Base-by-base conservation (phyloP, 2,113 vertebrate species). In the Ariopsis seemanni region DNA sequence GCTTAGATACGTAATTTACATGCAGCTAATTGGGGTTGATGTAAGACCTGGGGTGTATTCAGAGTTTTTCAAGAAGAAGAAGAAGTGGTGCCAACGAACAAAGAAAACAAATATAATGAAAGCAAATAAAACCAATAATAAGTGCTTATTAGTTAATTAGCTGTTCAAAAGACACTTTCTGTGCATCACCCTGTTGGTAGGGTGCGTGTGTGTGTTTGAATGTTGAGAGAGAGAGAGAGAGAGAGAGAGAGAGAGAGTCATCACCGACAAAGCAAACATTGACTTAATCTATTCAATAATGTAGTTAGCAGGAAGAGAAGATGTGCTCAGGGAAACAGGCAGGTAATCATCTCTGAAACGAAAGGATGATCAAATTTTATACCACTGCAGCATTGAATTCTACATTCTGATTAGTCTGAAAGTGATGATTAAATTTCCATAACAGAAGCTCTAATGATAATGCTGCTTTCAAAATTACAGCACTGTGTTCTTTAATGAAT, bases 241-340 rank as follows among this genome's bases (percentile, higher is more conserved):
- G 75, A 79, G 52, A 58, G 55, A 80, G 27, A 79, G 77, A 58
- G n/a, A 58, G 27, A 81, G 72, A 78, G 34, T 60, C 22, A 82
- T 87, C 87, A 87, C 69, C 30, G 82, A 87, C 83, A 34, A 71
- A 79, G 62, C 71, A 89, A 89, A 89, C 89, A 89, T 78, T 89
- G 65, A 82, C 69, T 82, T 74, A 88, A 77, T 42, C 8, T 58
- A 30, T 60, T 60, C 55, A 11, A 81, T 81, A 34, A 81, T 20
- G 55, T 57, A 58, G 77, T 80, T 80, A 80, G 14, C 77, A 80
- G 15, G 53, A 30, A 30, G 65, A 78, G 65, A 80, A 79, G 65
- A 52, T 58, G 71, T 82, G 85, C 72, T 67, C 75, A 79, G 69
- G 48, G 75, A 42, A 53, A 15, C 3, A 18, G 27, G 55, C 55